Base-by-base conservation (phyloP, 2,797 vertebrate genomes). In the Acipenser oxyrinchus region DNA sequence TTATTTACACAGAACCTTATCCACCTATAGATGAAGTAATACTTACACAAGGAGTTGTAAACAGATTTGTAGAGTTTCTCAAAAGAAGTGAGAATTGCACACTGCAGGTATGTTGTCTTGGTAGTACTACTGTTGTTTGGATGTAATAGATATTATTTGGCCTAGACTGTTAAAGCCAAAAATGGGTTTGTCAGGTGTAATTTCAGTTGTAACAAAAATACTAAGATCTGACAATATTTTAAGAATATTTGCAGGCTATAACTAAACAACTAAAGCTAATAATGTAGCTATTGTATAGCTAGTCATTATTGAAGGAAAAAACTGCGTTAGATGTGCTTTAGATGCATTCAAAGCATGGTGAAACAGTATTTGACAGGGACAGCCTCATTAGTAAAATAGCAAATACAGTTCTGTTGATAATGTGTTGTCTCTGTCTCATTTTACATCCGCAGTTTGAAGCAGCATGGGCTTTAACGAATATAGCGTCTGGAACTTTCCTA, bases 391-490 rank as follows among this genome's bases (percentile, higher is more conserved):
- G 37, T 37, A 37, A 37, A 37, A 37, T 37, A 37, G 5, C 5
- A 37, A 37, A 37, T 37, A 37, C 37, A 5, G 37, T 37, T 37
- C 23, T 6, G 4, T 15, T 65, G 7, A 6, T 60, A 18, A 15
- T 62, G 23, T 53, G 51, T 71, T 64, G 69, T 59, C 62, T 58
- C 62, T 67, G 60, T 15, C 15, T 63, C 64, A 53, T 69, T 37
- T 48, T 13, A 55, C 79, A 37, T 37, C 37, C 37, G 37, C 37
- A 98, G 95, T 98, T 98, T 78, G 95, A 98, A 83, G 95, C 95
- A 71, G 95, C 95, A 0, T 98, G 95, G 95, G 95, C 96, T 72
- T 83, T 98, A 84, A 98, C 95, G 75, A 98, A 98, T 83, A 98
- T 98, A 77, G 95, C 95, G 1, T 98, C 95, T 73, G 95, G 95